Conservation (phyloP, 2,797 vertebrate genomes). For the Cheirogaleus major region DNA sequence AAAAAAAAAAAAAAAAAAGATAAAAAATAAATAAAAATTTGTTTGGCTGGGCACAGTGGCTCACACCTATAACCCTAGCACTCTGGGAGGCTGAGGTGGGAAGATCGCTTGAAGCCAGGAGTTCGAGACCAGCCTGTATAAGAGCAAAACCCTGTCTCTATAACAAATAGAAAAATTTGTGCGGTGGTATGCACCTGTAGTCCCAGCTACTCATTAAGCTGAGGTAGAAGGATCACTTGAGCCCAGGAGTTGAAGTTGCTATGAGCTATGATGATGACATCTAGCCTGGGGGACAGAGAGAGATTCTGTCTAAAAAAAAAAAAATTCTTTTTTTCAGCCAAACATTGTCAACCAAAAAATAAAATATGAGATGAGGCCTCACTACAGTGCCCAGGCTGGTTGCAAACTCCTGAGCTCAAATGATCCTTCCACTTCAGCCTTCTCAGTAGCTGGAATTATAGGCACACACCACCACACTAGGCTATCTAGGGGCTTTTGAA, state of each 20-base stretch:
- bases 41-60: neutral
- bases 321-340: too few relatives aligned
- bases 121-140: neutral
- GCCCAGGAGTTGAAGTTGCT: neutral
- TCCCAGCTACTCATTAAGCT: neutral
- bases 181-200: neutral
- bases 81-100: neutral
- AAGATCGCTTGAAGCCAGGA: neutral
- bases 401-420: neutral
- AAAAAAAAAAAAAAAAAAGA: neutral
- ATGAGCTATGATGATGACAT: neutral
- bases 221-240: neutral
- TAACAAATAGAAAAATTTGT: neutral
- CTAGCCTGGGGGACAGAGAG: neutral
- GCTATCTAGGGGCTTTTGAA: slow-evolving; percentile 50
- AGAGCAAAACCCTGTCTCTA: neutral
- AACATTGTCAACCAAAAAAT: too few relatives aligned
- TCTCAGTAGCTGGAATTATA: neutral
- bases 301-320: neutral
- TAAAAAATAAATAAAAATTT: too few relatives aligned
- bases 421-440: neutral
- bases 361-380: neutral
- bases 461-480: neutral
- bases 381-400: neutral
- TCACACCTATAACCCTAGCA: neutral